These are phyloP conservation scores for Panagrolaimus sp. DNA, from an alignment of 1,140 invertebrate genomes.

Conservation along the genomic window DNA sequence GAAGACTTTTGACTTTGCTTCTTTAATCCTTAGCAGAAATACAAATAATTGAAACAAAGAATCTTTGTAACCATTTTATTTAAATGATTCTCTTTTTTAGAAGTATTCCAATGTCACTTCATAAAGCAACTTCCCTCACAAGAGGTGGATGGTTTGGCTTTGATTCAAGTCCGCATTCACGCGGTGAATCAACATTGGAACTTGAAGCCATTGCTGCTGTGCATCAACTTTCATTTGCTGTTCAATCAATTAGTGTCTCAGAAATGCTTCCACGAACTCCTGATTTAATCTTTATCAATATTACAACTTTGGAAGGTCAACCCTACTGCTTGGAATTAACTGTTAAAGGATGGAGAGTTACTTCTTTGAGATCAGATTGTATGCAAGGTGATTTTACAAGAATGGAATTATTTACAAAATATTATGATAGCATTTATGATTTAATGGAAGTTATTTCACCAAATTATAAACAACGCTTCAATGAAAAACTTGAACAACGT, in stretches of 20 bases:
- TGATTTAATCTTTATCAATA: conserved; percentile 58
- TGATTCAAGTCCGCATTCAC: conserved; percentile 38
- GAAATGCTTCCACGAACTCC: conserved; percentile 57
- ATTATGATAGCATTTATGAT: conserved; percentile 53
- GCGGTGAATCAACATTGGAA: conserved; percentile 46
- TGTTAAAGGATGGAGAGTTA: conserved; percentile 55
- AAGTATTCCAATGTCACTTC: conserved; percentile 44
- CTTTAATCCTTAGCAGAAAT: too few relatives aligned
- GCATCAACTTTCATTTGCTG: conserved; percentile 53
- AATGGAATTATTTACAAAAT: conserved; percentile 56
- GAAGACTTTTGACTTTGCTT: too few relatives aligned
- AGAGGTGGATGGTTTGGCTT: conserved; percentile 33
- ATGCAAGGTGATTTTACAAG: conserved; percentile 58
- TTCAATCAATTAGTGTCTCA: conserved; percentile 53
- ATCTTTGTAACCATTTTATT: neutral
- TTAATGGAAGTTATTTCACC: conserved; percentile 56
- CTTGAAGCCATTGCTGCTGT: conserved; percentile 57
- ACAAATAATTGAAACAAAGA: too few relatives aligned
- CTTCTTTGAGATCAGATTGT: conserved; percentile 52
- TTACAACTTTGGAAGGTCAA: conserved; percentile 59
- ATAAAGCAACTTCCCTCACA: conserved; percentile 43
- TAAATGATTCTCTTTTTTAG: conserved; percentile 28
- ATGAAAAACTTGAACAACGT: conserved; percentile 40
- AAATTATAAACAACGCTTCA: conserved; percentile 48
- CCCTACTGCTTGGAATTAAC: conserved; percentile 59